Base-by-base conservation (phyloP, 2,797 vertebrate species). In the Toxotes lorentzi region DNA sequence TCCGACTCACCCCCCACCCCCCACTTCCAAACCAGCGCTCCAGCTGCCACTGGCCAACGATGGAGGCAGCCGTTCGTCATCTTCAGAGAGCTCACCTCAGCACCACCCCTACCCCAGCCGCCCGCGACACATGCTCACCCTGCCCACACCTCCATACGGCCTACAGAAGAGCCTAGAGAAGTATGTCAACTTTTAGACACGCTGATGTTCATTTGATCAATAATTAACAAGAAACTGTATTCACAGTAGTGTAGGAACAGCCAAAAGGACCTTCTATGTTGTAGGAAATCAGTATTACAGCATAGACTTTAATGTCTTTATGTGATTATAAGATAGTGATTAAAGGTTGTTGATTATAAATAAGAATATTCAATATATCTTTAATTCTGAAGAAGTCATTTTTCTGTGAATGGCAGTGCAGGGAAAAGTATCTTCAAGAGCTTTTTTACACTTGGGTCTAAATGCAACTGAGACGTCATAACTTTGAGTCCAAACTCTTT, bases 41-140 rank as follows among this genome's bases (percentile, higher is more conserved):
- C 97, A 97, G 92, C 95, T 98, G 86, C 97, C 97, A 11, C 92
- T 98, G 88, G 97, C 96, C 84, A 98, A 97, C 0, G 97, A 98
- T 75, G 97, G 96, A 81, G 96, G 97, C 86, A 96, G 96, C 86
- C 96, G 97, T 40, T 97, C 97, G 0, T 95, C 96, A 0, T 97
- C 96, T 7, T 96, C 96, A 2, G 97, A 98, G 91, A 97, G 94
- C 87, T 96, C 97, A 0, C 95, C 96, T 12, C 97, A 98, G 90
- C 97, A 97, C 85, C 96, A 96, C 68, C 91, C 94, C 0, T 94
- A 94, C 89, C 91, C 95, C 70, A 93, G 93, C 84, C 96, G 97
- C 77, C 97, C 97, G 24, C 94, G 96, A 80, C 93, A 96, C 86
- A 96, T 97, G 94, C 94, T 98, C 88, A 97, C 95, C 50, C 94